Evolutionary conservation across 1,140 invertebrate genomes (phyloP).

Genomic region (Choristoneura fumiferana): DNA sequence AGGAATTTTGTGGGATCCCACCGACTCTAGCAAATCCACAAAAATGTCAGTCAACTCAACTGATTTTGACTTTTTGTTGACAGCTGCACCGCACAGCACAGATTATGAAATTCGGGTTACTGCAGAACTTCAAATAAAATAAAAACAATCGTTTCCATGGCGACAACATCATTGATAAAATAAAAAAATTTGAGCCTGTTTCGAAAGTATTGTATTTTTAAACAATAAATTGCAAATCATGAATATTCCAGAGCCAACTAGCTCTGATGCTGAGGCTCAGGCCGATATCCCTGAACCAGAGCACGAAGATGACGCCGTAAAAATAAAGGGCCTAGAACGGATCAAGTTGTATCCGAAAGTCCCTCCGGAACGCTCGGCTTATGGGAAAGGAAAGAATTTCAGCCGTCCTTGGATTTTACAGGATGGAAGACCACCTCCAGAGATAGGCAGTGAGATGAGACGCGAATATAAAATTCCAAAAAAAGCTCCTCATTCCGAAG

Average conservation of each 20-base stretch:
- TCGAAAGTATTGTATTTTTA: no score
- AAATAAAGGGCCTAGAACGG: slow-evolving; percentile 60
- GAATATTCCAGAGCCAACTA: slow-evolving; percentile 22
- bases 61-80: not conserved
- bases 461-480: slow-evolving; percentile 51
- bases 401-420: slow-evolving; percentile 68
- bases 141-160: no score
- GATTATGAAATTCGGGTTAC: no score
- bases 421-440: slow-evolving; percentile 54
- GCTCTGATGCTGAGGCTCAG: slow-evolving; percentile 46
- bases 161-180: no score
- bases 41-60: not conserved
- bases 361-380: slow-evolving; percentile 61
- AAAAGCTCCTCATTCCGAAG: slow-evolving; percentile 43
- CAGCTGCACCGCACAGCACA: no score
- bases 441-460: slow-evolving; percentile 62
- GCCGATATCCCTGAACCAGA: slow-evolving; percentile 55
- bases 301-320: slow-evolving; percentile 46
- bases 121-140: no score
- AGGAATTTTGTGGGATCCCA: not conserved
- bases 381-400: slow-evolving; percentile 63
- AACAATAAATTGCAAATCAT: slow-evolving; percentile 20
- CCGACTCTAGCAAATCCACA: not conserved
- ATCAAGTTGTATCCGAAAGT: slow-evolving; percentile 61
- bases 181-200: no score